Evolutionary conservation across 2,113 vertebrate species (phyloP).

Genomic region (Henicopernis longicauda): DNA sequence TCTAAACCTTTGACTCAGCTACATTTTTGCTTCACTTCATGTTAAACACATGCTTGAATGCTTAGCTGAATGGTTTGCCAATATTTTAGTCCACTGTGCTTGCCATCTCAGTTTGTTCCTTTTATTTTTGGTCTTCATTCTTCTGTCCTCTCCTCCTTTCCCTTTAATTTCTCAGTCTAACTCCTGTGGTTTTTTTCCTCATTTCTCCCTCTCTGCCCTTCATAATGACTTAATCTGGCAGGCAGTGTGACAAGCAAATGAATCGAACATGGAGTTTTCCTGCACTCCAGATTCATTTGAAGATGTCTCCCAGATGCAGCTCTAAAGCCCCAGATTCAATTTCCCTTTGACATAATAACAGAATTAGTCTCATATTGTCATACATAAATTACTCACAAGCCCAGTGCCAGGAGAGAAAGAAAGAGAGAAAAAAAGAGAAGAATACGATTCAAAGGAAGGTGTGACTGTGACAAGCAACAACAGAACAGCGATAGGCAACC

Average conservation of each 20-base stretch:
- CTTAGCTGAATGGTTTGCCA: background rate
- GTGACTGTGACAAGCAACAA: slow-evolving; percentile 45
- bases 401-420: slow-evolving; percentile 42
- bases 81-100: background rate
- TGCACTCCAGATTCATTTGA: slow-evolving; percentile 64
- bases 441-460: slow-evolving; percentile 35
- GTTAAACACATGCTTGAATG: background rate
- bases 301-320: slow-evolving; percentile 70
- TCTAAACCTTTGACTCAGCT: background rate
- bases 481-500: slow-evolving; percentile 55
- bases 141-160: background rate
- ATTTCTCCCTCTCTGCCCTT: slow-evolving; percentile 61
- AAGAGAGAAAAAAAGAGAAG: background rate
- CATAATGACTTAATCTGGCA: slow-evolving; percentile 70
- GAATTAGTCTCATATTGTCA: slow-evolving; percentile 73
- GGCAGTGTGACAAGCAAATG: slow-evolving; percentile 62
- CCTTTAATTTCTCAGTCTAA: background rate
- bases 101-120: background rate
- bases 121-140: background rate
- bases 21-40: background rate
- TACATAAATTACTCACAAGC: slow-evolving; percentile 73
- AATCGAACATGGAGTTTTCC: slow-evolving; percentile 46
- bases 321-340: slow-evolving; percentile 72
- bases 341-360: slow-evolving; percentile 76
- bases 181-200: slow-evolving; percentile 5